phyloP scores from a whole-genome alignment of 2,888 invertebrate genomes.

The Hypsopygia costalis region DNA sequence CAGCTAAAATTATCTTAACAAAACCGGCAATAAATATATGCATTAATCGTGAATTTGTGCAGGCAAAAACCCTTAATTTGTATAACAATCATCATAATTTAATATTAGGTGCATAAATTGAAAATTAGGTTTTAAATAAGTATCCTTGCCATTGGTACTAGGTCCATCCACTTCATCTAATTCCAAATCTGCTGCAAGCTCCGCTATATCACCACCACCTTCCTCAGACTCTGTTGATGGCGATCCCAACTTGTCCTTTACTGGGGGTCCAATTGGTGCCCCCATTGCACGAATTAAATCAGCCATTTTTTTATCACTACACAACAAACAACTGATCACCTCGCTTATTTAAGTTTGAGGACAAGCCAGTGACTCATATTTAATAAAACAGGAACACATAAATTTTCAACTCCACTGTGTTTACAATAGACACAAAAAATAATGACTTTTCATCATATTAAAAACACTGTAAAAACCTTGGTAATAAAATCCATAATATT shows the following conservation, averaged over 20 bases:
- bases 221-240: conserved; percentile 94
- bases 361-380: conserved; percentile 51
- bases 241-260: conserved; percentile 88
- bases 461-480: no score
- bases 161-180: conserved; percentile 86
- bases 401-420: conserved; percentile 38
- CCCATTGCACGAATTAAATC: conserved; percentile 85
- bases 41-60: no score
- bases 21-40: no score
- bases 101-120: no score
- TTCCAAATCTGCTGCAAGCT: conserved; percentile 83
- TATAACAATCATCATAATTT: no score
- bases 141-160: conserved; percentile 80
- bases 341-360: conserved; percentile 26
- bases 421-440: conserved; percentile 38
- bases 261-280: conserved; percentile 83
- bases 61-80: no score
- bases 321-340: conserved; percentile 17
- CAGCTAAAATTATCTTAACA: no score
- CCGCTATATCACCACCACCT: conserved; percentile 84
- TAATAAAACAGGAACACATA: conserved; percentile 12
- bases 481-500: no score
- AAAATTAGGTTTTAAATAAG: no score
- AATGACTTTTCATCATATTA: conserved; percentile 6
- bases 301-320: conserved; percentile 75